A percentile compares a stretch with the other conserved stretches of the same genome.
Conservation (phyloP, 2,888 invertebrate species). For the Aleiodes testaceus region DNA sequence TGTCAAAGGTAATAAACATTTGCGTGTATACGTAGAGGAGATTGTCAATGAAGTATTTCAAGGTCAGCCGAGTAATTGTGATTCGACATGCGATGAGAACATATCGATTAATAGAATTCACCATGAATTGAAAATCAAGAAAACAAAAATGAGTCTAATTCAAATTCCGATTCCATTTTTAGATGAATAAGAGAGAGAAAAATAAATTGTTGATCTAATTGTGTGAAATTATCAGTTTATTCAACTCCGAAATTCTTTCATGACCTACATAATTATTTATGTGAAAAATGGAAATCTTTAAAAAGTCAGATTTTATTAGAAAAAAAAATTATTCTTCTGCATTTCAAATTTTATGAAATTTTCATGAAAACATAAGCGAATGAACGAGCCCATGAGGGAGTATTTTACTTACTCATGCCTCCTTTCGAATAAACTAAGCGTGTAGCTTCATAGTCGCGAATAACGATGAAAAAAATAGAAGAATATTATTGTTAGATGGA, state of each 20-base stretch:
- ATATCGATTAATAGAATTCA: background rate
- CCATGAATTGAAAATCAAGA: no score
- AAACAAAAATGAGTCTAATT: no score
- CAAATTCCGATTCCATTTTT: no score
- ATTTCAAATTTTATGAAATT: background rate
- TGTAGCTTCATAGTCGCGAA: constrained; percentile 14
- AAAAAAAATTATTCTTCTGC: background rate
- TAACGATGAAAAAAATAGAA: constrained; percentile 16
- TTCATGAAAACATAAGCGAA: background rate
- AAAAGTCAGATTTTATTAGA: background rate
- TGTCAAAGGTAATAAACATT: background rate
- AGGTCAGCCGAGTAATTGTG: background rate
- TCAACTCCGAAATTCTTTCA: constrained; percentile 7
- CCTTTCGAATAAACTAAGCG: background rate
- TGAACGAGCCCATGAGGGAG: constrained; percentile 1
- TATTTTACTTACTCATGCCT: background rate
- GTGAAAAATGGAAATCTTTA: constrained; percentile 5
- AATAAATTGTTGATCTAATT: background rate
- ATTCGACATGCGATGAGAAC: background rate
- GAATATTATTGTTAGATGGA: constrained; percentile 10
- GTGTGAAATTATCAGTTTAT: constrained; percentile 28
- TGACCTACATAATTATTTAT: constrained; percentile 6
- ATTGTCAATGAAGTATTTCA: background rate
- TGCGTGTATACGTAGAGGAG: background rate
- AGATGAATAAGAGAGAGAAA: background rate